Base-by-base conservation (phyloP, 92 coral and sea anemone species). In the Bergia puertoricense region DNA sequence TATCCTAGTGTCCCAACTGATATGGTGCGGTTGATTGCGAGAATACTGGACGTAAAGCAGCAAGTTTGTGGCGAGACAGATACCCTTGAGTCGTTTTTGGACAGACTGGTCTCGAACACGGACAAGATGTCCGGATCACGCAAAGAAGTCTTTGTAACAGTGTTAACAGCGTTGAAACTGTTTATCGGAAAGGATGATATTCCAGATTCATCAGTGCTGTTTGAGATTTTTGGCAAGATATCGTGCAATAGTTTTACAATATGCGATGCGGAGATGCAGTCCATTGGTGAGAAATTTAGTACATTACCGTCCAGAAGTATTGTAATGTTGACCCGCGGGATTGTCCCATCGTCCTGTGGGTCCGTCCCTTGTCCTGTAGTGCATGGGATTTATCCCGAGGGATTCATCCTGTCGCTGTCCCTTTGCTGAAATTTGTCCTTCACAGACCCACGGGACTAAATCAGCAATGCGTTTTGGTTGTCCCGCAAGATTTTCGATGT, bases 161-260 rank as follows among this genome's bases (percentile, higher is more conserved):
- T 97, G 20, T 37, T 92, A 45, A 85, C 89, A 1, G 93, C 93
- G 39, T 82, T 97, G 71, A 62, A 86, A 8, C 86, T 86, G 11
- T 97, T 91, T 89, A 44, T 92, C n/a, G 93, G 93, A 18, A 88
- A 90, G 36, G 90, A 90, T 23, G 83, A 77, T 45, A 88, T 88
- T 20, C 78, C 43, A 42, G 75, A 85, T 75, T 50, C 57, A 41
- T 85, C 90, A 75, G 93, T 85, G 39, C 40, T 91, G 40, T 92
- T 97, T 95, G 93, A 94, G 59, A 85, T 94, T 37, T 97, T 97
- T 92, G 94, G 98, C 76, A 95, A 94, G 88, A 85, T 97, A 77
- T 92, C 96, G 30, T 95, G 97, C 57, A 97, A 97, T 86, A 93
- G 98, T 81, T 97, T 97, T 88, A 92, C 95, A 40, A 94, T 97